Evolutionary conservation across 1,140 invertebrate species (phyloP), one percentile per base, ranked within the genome.

Genomic region (Adelges cooleyi): DNA sequence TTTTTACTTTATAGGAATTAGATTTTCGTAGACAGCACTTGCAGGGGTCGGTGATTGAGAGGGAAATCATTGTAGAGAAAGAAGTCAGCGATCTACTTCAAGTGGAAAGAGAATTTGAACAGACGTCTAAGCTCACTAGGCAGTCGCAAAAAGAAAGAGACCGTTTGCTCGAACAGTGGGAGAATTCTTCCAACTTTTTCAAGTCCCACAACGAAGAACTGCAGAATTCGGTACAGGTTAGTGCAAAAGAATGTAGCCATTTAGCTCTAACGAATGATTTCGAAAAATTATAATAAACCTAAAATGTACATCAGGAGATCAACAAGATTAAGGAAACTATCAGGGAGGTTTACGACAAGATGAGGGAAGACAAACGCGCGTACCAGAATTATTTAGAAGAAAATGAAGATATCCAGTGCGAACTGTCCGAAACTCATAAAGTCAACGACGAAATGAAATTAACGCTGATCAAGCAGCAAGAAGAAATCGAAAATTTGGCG

Each of bases 91-190:
- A 76, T 49, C 65, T 73, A 9, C 50, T 69, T 33, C 75, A 75
- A 66, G 69, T 75, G 67, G 75, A 78, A 66, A 71, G 73, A 29
- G 70, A 73, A 42, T 59, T 78, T 9, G 73, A 76, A 44, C 74
- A 73, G 66, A 77, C 75, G 2, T 68, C 73, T 2, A 74, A 72
- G 66, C 59, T 77, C 0, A 66, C 49, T 50, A 69, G 68, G 20
- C 70, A 76, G 68, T 70, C 71, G 13, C 70, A 77, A 22, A 70
- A 70, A 17, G 76, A 78, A 66, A 72, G 75, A 42, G 68, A 69
- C 4, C 71, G 74, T 10, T 70, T 77, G 29, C 75, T 78, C 65
- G 71, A 72, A 56, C 76, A 76, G 23, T 79, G 76, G 77, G 73
- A 72, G 13, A 71, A 75, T 29, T 74, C 75, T 25, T 72, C 73